Conservation (phyloP, 2,113 vertebrate genomes). For the Chaetura pelagica region DNA sequence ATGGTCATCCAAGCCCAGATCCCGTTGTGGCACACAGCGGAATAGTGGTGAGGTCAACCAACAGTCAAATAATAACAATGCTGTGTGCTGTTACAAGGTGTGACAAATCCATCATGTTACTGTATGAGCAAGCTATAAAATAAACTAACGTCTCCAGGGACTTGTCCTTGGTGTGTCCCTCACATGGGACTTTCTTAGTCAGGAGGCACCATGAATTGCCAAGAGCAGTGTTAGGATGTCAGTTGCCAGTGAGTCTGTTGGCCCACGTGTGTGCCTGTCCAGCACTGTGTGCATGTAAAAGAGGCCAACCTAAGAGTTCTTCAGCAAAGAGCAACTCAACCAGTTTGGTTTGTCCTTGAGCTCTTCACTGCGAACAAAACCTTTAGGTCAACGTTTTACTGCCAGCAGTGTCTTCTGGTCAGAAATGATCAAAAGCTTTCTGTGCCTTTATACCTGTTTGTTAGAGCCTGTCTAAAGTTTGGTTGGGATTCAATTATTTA, state of each 20-base stretch:
- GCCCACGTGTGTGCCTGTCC: neutral
- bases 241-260: neutral
- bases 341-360: neutral
- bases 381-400: neutral
- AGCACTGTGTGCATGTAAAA: neutral
- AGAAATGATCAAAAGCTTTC: neutral
- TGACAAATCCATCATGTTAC: neutral
- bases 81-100: neutral
- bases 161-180: neutral
- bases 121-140: neutral
- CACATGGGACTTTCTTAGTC: neutral
- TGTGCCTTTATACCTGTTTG: neutral
- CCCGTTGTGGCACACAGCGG: neutral
- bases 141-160: neutral
- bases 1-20: neutral
- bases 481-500: neutral
- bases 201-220: neutral
- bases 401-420: neutral
- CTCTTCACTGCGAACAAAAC: neutral
- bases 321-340: neutral
- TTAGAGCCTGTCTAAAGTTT: neutral
- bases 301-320: neutral
- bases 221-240: neutral
- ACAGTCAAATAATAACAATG: neutral
- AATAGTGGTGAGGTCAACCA: neutral